Base-by-base conservation (phyloP, 2,113 vertebrate species). In the Turdus rufiventris region DNA sequence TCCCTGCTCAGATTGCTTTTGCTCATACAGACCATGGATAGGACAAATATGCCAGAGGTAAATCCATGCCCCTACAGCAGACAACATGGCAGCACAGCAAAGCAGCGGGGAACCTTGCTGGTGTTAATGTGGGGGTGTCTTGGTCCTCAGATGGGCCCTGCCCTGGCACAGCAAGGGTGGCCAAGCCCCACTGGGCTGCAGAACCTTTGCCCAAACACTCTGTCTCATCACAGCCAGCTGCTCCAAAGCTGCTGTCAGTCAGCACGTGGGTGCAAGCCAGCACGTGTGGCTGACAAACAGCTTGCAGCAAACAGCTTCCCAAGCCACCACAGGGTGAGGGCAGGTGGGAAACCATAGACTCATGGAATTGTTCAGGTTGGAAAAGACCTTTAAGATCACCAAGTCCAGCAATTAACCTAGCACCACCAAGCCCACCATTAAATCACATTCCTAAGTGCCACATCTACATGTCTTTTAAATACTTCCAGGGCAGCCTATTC, bases 11-110 rank as follows among this genome's bases (percentile, higher is more conserved):
- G 53, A 5, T 63, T 71, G 25, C 57, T 85, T 47, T 65, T 47
- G 33, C 21, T 94, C 1, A 4, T 60, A 31, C 4, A 47, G 38
- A 17, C n/a, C 0, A 0, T 23, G 28, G 66, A 19, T 29, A 33
- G 34, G 24, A 83, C 81, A 60, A 81, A 86, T 2, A 4, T 4
- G 24, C 12, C 28, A 47, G 40, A 68, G 23, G 31, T 31, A 62
- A 65, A 54, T 48, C 45, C 5, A 10, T 13, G 17, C 18, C 28
- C 9, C 28, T 62, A 8, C 28, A 34, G 31, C 23, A 56, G 34
- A 61, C 24, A 51, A 34, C 26, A 2, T 1, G 13, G 33, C 62
- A 42, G 34, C 33, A 34, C 3, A 2, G 28, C 43, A 79, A 74
- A 51, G 34, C 53, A 45, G 36, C 31, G 34, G 21, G 33, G 43